A percentile compares a stretch with the other conserved stretches of the same genome.
Conservation (phyloP, 2,113 vertebrate genomes). For the Bostrychus sinensis region DNA sequence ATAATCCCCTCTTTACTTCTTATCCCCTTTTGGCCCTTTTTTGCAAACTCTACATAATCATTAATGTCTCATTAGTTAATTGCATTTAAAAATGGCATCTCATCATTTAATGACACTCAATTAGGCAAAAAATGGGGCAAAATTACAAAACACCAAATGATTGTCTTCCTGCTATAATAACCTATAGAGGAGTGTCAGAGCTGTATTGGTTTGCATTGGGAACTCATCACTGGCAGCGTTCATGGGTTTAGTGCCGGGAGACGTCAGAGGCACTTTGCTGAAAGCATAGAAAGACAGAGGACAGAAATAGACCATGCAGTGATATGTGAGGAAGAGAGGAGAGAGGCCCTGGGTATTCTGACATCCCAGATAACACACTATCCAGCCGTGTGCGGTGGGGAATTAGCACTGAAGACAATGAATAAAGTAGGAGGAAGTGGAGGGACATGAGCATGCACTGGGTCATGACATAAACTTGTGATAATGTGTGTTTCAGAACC, state of each 20-base stretch:
- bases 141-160: constrained; percentile 51
- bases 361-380: constrained; percentile 66
- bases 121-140: constrained; percentile 41
- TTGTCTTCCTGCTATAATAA: constrained; percentile 28
- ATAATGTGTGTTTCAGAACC: constrained; percentile 27
- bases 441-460: constrained; percentile 8
- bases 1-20: constrained; percentile 65
- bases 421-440: not conserved
- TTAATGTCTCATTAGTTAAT: constrained; percentile 74
- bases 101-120: constrained; percentile 63
- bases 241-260: constrained; percentile 67
- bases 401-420: constrained; percentile 57
- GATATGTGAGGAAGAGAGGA: constrained; percentile 66
- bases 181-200: constrained; percentile 38
- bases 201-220: constrained; percentile 26
- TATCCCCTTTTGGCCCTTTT: constrained; percentile 47
- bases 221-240: constrained; percentile 62
- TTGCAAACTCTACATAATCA: constrained; percentile 31
- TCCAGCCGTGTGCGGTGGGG: constrained; percentile 45
- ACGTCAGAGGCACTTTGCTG: constrained; percentile 69
- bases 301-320: constrained; percentile 73
- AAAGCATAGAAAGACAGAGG: constrained; percentile 63
- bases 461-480: constrained; percentile 21
- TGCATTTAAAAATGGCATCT: constrained; percentile 71
- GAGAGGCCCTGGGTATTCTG: constrained; percentile 68